phyloP scores from a whole-genome alignment of 2,113 vertebrate species.

The Equus quagga region DNA sequence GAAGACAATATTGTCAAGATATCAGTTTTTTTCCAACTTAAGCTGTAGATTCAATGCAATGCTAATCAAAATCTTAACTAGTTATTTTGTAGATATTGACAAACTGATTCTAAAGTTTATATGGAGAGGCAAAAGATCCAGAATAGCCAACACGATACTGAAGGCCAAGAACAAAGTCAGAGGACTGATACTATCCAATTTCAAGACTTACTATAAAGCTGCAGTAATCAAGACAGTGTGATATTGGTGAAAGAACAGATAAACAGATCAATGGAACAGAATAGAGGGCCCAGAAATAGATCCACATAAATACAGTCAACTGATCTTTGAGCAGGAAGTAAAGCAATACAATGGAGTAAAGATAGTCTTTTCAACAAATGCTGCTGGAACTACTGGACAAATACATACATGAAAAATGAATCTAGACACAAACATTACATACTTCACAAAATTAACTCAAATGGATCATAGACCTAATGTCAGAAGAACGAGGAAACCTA shows the following conservation, averaged over 20 bases:
- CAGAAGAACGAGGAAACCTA: neutral
- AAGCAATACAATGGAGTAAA: neutral
- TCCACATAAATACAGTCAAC: neutral
- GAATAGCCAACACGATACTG: neutral
- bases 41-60: neutral
- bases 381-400: neutral
- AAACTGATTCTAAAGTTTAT: neutral
- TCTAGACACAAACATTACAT: neutral
- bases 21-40: neutral
- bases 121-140: neutral
- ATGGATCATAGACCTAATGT: neutral
- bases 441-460: neutral
- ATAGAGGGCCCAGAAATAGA: neutral
- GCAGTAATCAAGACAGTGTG: neutral
- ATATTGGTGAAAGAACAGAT: neutral
- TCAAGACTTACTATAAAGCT: neutral
- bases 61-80: neutral
- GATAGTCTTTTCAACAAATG: neutral
- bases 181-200: neutral
- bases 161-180: neutral
- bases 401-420: no score
- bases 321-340: neutral
- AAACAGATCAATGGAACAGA: neutral
- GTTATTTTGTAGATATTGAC: neutral
- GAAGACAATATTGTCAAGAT: neutral